A percentile compares a stretch with the other conserved stretches of the same genome.
Evolutionary conservation across 2,888 invertebrate species (phyloP).

Genomic region (Cryptus viduatorius): DNA sequence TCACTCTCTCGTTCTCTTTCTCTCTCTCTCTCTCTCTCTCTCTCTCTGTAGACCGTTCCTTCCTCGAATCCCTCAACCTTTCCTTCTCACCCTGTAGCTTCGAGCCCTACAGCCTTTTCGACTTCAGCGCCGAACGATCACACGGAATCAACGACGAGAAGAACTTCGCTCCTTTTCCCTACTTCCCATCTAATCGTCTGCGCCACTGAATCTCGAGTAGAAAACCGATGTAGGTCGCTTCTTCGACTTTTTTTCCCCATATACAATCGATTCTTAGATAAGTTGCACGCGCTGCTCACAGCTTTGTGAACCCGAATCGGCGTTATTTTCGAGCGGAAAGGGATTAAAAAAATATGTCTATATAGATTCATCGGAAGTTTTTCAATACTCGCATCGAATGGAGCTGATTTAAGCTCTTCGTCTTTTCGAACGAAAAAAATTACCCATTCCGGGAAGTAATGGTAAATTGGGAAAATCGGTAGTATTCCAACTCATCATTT

Average conservation of each 20-base stretch:
- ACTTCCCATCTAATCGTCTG: constrained; percentile 33
- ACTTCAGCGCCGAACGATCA: constrained; percentile 51
- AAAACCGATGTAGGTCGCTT: constrained; percentile 38
- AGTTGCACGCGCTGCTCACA: background rate
- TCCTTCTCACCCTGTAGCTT: constrained; percentile 25
- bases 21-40: constrained; percentile 54
- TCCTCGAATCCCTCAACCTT: constrained; percentile 26
- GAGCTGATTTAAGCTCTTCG: too few species aligned
- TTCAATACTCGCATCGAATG: too few species aligned
- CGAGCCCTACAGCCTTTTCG: constrained; percentile 50
- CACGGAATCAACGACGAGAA: constrained; percentile 22
- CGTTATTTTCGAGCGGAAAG: too few species aligned
- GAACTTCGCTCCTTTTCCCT: constrained; percentile 21
- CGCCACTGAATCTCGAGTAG: constrained; percentile 31
- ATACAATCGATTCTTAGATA: background rate
- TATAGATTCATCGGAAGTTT: too few species aligned
- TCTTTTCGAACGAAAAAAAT: too few species aligned
- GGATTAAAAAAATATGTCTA: too few species aligned
- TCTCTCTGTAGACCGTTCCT: constrained; percentile 27
- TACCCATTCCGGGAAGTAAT: too few species aligned
- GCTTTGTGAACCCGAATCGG: too few species aligned
- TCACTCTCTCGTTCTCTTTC: constrained; percentile 72
- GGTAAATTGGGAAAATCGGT: too few species aligned
- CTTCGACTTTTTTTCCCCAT: background rate
- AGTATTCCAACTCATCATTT: too few species aligned